Conservation (phyloP, 2,113 vertebrate genomes). For the Phyllopteryx taeniolatus region DNA sequence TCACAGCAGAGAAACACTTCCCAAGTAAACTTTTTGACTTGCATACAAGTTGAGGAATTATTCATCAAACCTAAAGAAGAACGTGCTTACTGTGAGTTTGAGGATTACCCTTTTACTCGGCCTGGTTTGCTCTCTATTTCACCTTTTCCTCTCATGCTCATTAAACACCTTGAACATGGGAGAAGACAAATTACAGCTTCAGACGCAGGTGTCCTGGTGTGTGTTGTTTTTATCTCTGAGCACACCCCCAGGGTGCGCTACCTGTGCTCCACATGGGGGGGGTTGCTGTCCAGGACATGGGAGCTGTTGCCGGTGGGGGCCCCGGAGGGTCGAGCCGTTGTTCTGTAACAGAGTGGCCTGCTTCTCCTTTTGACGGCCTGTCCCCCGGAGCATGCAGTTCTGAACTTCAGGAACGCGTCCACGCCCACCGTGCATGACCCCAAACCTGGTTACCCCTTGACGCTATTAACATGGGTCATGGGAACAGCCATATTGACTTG, state of each 20-base stretch:
- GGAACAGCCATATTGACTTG: slow-evolving; percentile 42
- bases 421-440: slow-evolving; percentile 45
- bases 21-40: slow-evolving; percentile 56
- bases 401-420: slow-evolving; percentile 41
- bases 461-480: slow-evolving; percentile 42
- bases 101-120: slow-evolving; percentile 37
- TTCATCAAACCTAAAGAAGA: slow-evolving; percentile 8
- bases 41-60: slow-evolving; percentile 8
- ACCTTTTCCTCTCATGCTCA: slow-evolving; percentile 72
- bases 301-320: slow-evolving; percentile 59
- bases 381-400: slow-evolving; percentile 50
- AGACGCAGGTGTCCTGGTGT: slow-evolving; percentile 68
- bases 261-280: slow-evolving; percentile 49
- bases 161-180: slow-evolving; percentile 76
- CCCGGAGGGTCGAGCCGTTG: slow-evolving; percentile 42
- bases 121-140: slow-evolving; percentile 66
- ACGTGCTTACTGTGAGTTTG: not conserved
- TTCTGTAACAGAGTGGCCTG: slow-evolving; percentile 62
- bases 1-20: slow-evolving; percentile 53
- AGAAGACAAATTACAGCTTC: slow-evolving; percentile 77
- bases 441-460: slow-evolving; percentile 52
- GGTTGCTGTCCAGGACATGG: slow-evolving; percentile 56
- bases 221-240: slow-evolving; percentile 44
- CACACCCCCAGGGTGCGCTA: slow-evolving; percentile 57
- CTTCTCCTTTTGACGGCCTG: slow-evolving; percentile 40